Evolutionary conservation across 2,888 invertebrate genomes (phyloP), one percentile per base, ranked within the genome.

Genomic region (Trichacis sp.): DNA sequence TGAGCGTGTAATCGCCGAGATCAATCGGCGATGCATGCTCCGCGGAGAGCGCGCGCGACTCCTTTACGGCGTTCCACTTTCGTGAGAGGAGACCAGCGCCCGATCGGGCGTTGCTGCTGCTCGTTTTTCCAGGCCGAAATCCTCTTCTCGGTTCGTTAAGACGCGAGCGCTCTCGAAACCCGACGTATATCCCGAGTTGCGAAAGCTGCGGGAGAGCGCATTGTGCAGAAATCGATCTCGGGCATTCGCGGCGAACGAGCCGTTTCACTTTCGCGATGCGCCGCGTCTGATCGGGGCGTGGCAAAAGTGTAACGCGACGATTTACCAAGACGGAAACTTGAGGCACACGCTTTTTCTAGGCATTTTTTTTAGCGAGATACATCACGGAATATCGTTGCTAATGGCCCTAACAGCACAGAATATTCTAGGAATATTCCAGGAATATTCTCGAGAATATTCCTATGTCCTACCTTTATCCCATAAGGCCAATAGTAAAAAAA

Each of bases 211-310:
- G 12, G 33, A 33, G 33, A 11, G 24, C n/a, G n/a, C 8, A 33
- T 33, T 33, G 33, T 33, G 33, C 33, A 33, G 29, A 58, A 63
- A 53, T 45, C 45, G 53, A 53, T 46, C 18, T n/a, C n/a, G n/a
- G n/a, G n/a, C n/a, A n/a, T n/a, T n/a, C n/a, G n/a, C n/a, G n/a
- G n/a, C n/a, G n/a, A n/a, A n/a, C n/a, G n/a, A n/a, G n/a, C n/a
- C 83, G 83, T 83, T 83, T 83, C 83, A 84, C 84, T 84, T 84
- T 84, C 82, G 83, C 82, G 83, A 84, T 82, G 83, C 83, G 82
- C 78, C 77, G 73, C 68, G 76, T 77, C 76, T 73, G 81, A 78
- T 79, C 76, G 75, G 82, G 81, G 80, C 81, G 81, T 83, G 82
- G 83, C 82, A 80, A 79, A 81, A 83, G 79, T 83, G 82, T 82